Percentiles rank a stretch among this genome's conserved stretches.
phyloP scores from a whole-genome alignment of 1,140 invertebrate genomes.

The Drosophila orena region DNA sequence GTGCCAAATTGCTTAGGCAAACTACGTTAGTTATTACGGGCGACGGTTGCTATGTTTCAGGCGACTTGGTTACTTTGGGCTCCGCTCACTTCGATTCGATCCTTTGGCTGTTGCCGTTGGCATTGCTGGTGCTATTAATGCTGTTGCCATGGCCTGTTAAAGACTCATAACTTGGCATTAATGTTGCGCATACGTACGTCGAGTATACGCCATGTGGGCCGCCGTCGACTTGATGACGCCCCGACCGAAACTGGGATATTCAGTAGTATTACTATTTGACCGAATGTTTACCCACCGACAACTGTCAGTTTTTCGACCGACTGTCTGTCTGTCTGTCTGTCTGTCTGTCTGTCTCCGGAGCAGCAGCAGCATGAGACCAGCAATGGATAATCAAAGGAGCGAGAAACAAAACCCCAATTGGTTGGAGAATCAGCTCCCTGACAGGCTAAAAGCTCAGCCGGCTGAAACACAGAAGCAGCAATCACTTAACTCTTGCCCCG shows the following conservation, averaged over 20 bases:
- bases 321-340: constrained; percentile 21
- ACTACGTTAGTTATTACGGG: constrained; percentile 74
- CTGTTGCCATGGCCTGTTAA: constrained; percentile 57
- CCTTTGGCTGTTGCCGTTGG: constrained; percentile 4
- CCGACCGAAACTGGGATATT: neutral
- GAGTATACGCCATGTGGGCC: constrained; percentile 48
- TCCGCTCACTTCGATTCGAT: constrained; percentile 7
- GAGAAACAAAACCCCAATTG: constrained; percentile 9
- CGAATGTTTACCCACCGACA: constrained; percentile 27
- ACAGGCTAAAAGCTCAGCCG: constrained; percentile 38
- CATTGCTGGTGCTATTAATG: constrained; percentile 3
- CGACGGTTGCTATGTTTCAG: constrained; percentile 48
- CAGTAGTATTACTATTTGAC: neutral
- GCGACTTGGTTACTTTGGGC: constrained; percentile 34
- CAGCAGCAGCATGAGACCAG: constrained; percentile 12
- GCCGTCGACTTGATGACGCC: constrained; percentile 30
- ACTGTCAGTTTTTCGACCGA: constrained; percentile 36
- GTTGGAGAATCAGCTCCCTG: neutral
- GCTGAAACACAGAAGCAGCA: constrained; percentile 20
- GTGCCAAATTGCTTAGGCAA: constrained; percentile 76
- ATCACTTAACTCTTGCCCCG: constrained; percentile 39
- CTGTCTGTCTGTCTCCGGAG: constrained; percentile 10
- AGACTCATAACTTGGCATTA: constrained; percentile 54
- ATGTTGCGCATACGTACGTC: constrained; percentile 40
- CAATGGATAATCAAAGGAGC: constrained; percentile 24